These are phyloP conservation scores for Pyralis farinalis DNA, from an alignment of 2,888 invertebrate species.

Conservation along the genomic window DNA sequence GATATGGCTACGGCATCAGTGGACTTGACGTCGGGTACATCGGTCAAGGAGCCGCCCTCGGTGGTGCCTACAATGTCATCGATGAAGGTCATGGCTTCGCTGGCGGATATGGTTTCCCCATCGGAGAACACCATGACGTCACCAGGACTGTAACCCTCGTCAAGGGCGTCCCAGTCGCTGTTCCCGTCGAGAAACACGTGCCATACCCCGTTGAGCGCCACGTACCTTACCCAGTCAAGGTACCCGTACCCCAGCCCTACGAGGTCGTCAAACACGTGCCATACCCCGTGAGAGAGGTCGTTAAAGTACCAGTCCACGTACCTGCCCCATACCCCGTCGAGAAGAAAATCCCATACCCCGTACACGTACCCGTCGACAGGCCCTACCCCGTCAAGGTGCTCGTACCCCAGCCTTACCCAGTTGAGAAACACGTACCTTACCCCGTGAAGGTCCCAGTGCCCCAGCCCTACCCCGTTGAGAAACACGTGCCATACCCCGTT, in stretches of 20 bases:
- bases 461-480: conserved; percentile 89
- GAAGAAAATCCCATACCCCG: conserved; percentile 87
- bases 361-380: conserved; percentile 86
- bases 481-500: conserved; percentile 86
- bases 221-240: conserved; percentile 85
- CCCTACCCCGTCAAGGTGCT: conserved; percentile 90
- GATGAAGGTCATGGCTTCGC: conserved; percentile 42
- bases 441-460: conserved; percentile 89
- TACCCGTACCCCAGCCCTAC: conserved; percentile 86
- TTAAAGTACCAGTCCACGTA: conserved; percentile 89
- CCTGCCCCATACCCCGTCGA: conserved; percentile 90
- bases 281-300: conserved; percentile 88
- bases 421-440: conserved; percentile 87
- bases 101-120: conserved; percentile 44
- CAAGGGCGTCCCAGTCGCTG: conserved; percentile 84
- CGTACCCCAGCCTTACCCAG: conserved; percentile 90
- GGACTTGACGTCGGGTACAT: conserved; percentile 88
- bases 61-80: conserved; percentile 73
- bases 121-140: conserved; percentile 72
- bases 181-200: conserved; percentile 83
- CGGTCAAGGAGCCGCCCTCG: conserved; percentile 81
- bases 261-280: conserved; percentile 86
- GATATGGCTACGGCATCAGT: conserved; percentile 89
- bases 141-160: conserved; percentile 84
- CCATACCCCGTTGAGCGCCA: conserved; percentile 85